phyloP scores from a whole-genome alignment of 2,113 vertebrate genomes.

The Rhabdornis inornatus region DNA sequence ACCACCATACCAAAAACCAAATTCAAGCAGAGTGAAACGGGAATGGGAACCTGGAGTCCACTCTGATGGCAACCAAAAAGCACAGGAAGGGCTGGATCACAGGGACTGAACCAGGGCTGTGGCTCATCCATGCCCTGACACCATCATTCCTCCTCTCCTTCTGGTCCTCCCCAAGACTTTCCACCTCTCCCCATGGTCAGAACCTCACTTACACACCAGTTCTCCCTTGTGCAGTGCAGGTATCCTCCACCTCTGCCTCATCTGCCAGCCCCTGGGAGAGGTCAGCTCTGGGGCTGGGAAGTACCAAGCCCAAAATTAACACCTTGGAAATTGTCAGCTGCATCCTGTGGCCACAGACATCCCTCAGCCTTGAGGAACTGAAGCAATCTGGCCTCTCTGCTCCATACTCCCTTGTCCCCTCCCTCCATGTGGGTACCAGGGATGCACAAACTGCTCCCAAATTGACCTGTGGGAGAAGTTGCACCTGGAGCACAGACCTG shows the following conservation, averaged over 20 bases:
- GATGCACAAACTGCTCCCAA: background rate
- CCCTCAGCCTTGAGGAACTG: background rate
- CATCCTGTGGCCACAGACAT: background rate
- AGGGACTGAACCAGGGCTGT: background rate
- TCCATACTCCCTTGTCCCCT: background rate
- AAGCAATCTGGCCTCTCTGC: background rate
- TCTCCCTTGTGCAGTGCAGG: fast-evolving
- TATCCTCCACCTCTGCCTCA: background rate
- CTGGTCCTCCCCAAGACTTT: background rate
- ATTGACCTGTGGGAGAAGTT: background rate
- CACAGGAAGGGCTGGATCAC: background rate
- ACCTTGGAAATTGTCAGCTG: background rate
- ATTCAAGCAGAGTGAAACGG: background rate
- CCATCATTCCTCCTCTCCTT: background rate
- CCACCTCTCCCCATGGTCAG: background rate
- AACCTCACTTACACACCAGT: fast-evolving
- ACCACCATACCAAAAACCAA: background rate
- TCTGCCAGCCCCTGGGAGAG: background rate
- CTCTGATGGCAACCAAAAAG: background rate
- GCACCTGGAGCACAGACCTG: background rate
- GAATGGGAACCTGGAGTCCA: background rate
- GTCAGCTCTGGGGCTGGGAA: background rate
- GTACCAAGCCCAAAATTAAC: background rate
- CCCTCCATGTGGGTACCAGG: fast-evolving
- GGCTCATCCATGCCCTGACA: background rate